phyloP scores from a whole-genome alignment of 2,113 vertebrate species.

The Vimba vimba region DNA sequence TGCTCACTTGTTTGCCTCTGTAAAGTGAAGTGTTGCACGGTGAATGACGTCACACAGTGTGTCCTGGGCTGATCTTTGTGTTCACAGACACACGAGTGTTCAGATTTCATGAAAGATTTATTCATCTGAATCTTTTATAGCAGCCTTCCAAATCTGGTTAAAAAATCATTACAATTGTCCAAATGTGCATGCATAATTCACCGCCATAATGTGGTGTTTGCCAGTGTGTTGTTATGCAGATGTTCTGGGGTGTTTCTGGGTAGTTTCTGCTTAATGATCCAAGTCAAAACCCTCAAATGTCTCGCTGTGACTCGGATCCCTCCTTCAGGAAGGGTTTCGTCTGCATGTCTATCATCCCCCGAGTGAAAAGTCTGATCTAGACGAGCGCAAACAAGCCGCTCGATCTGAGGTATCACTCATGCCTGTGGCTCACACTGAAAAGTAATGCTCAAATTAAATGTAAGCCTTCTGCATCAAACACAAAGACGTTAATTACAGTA shows the following conservation, averaged over 20 bases:
- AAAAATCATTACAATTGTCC: background rate
- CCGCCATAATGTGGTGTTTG: background rate
- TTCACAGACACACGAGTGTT: constrained; percentile 6
- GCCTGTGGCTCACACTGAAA: background rate
- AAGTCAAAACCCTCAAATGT: background rate
- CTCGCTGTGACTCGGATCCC: background rate
- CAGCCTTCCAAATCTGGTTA: background rate
- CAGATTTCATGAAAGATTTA: constrained; percentile 19
- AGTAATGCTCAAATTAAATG: background rate
- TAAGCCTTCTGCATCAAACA: background rate
- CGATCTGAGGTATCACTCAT: background rate
- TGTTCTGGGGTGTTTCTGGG: background rate
- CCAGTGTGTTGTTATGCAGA: background rate
- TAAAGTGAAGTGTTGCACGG: background rate
- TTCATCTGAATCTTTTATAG: background rate
- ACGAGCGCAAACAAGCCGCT: background rate
- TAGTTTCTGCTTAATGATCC: background rate
- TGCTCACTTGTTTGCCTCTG: background rate
- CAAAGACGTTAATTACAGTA: constrained; percentile 71
- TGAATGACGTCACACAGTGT: background rate
- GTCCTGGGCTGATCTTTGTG: constrained; percentile 5
- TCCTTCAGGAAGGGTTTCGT: background rate
- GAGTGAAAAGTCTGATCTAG: background rate
- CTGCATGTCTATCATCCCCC: background rate
- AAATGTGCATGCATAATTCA: background rate